Evolutionary conservation across 1,140 invertebrate genomes (phyloP).

Genomic region (Grapholita molesta): DNA sequence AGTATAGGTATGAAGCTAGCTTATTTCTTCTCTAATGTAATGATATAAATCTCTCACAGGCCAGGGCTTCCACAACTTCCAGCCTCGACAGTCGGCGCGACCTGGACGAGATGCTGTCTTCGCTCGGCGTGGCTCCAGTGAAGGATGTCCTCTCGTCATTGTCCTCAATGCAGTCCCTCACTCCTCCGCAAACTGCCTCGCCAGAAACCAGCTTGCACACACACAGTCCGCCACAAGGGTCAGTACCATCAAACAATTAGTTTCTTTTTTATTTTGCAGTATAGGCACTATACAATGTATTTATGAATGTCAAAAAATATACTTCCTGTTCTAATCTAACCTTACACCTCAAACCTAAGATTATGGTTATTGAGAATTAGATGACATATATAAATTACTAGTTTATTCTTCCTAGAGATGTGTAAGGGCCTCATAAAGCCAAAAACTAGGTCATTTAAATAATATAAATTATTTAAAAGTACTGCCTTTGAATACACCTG

Average conservation of each 20-base stretch:
- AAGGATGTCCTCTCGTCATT: conserved; percentile 91
- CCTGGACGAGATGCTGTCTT: conserved; percentile 91
- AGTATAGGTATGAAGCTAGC: not conserved
- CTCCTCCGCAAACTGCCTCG: conserved; percentile 87
- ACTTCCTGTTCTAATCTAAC: no score
- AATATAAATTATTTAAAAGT: no score
- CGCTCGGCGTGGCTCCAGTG: conserved; percentile 90
- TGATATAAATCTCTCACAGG: conserved; percentile 37
- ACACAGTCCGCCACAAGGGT: conserved; percentile 82
- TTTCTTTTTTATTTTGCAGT: no score
- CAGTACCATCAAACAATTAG: conserved; percentile 22
- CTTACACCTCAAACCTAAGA: no score
- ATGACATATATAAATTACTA: no score
- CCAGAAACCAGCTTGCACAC: conserved; percentile 88
- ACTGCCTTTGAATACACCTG: no score
- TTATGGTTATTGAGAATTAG: no score
- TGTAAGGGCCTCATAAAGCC: no score
- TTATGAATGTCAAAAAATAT: no score
- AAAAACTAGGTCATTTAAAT: no score
- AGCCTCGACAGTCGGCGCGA: conserved; percentile 86
- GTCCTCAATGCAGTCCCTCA: conserved; percentile 89
- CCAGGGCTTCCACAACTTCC: conserved; percentile 77
- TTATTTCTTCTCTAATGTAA: not conserved
- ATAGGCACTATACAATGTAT: no score
- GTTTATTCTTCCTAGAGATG: no score